Base-by-base conservation (phyloP, 2,888 invertebrate species). In the Thyatira batis region DNA sequence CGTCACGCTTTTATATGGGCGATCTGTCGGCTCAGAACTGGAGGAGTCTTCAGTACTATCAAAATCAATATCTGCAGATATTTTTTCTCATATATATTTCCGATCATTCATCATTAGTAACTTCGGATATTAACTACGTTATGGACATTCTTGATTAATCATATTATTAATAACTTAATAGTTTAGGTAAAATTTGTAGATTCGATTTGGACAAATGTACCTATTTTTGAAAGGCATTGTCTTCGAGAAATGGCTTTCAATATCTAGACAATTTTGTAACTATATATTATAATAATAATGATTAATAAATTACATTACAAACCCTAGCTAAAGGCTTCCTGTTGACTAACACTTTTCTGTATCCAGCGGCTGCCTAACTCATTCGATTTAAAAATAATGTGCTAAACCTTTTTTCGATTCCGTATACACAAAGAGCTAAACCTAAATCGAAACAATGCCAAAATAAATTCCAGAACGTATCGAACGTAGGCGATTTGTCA, bases 401-500 rank as follows among this genome's bases (percentile, higher is more conserved):
- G 23, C 23, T 23, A 23, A 4, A 4, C 6, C 6, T 23, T 23
- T 23, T 23, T 23, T 3, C 23, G 23, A 4, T 3, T 23, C 8
- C 39, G 39, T 17, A 23, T 23, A 23, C n/a, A 17, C 6, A 39
- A 5, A 39, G 8, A 27, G 13, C 9, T 13, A 27, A 17, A 27
- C 5, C 20, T 8, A 10, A 8, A 48, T 10, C 48, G 48, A 48
- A 46, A 46, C 27, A 46, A 27, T 46, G n/a, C 46, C 39, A 6
- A 48, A 48, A 27, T 48, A 48, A 48, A 48, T 48, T 17, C 48
- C 28, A 11, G 17, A 72, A 67, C 68, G 69, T 65, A 67, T 65
- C 65, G 69, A 66, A 69, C 67, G 77, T 76, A 76, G 67, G 72
- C 80, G 70, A 85, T 86, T 87, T 87, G 82, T 87, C 87, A 85